A percentile compares a stretch with the other conserved stretches of the same genome.
phyloP scores from a whole-genome alignment of 1,140 invertebrate species.

The Arctopsyche grandis region DNA sequence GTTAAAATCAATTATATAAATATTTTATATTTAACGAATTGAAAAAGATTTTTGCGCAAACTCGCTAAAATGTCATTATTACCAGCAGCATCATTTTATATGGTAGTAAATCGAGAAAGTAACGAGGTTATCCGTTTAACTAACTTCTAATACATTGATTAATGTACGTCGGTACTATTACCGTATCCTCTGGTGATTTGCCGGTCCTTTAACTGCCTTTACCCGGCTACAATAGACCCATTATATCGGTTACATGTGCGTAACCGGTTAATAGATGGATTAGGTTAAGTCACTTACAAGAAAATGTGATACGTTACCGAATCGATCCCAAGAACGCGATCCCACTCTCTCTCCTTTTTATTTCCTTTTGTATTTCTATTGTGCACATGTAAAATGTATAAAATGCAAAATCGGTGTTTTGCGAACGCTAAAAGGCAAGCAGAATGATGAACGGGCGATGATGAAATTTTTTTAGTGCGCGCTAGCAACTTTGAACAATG shows the following conservation, averaged over 20 bases:
- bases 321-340: neutral
- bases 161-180: neutral
- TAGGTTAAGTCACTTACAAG: neutral
- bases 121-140: no score
- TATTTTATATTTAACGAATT: no score
- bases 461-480: constrained; percentile 7
- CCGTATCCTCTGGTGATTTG: neutral
- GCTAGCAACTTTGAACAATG: constrained; percentile 4
- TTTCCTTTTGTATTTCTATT: neutral
- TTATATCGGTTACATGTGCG: constrained; percentile 10
- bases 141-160: no score
- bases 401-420: no score
- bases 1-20: no score
- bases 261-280: neutral
- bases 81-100: no score
- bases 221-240: neutral
- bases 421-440: no score
- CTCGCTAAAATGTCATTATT: no score
- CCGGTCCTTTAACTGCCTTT: constrained; percentile 6
- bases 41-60: no score
- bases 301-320: neutral
- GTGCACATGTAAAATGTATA: neutral
- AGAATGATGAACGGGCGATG: neutral
- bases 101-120: no score
- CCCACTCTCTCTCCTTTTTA: neutral